These are phyloP conservation scores for Melospiza georgiana DNA, from an alignment of 2,113 vertebrate species.

Conservation along the genomic window DNA sequence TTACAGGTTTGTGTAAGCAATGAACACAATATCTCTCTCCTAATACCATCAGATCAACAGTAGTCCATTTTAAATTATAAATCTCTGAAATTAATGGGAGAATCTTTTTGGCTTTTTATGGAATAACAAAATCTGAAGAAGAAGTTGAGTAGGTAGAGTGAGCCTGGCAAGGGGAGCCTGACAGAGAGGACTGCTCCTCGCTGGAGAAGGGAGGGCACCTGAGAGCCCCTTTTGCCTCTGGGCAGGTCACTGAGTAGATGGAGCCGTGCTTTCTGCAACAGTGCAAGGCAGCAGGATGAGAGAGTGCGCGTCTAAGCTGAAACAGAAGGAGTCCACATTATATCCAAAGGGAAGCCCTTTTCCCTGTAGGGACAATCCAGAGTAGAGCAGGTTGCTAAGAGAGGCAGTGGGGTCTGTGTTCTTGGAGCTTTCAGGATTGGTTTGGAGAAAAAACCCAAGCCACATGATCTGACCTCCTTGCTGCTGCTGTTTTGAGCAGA, in stretches of 20 bases:
- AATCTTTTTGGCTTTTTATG: background rate
- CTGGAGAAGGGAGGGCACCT: background rate
- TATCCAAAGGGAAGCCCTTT: background rate
- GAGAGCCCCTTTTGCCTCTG: background rate
- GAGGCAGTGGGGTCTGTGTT: background rate
- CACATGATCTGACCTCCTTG: background rate
- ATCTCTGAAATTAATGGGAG: background rate
- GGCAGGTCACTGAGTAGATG: background rate
- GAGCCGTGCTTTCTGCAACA: background rate
- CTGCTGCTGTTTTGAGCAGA: background rate
- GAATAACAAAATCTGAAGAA: background rate
- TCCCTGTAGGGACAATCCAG: background rate
- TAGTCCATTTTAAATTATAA: background rate
- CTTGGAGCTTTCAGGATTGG: background rate
- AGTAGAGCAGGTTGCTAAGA: background rate
- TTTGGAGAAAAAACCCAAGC: background rate
- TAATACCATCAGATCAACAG: background rate
- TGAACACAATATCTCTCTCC: background rate
- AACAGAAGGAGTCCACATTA: background rate
- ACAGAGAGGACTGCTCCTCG: background rate
- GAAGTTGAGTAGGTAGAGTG: background rate
- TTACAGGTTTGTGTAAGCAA: fast-evolving
- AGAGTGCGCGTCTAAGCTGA: background rate
- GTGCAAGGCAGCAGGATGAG: background rate
- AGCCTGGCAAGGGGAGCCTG: background rate